phyloP scores from a whole-genome alignment of 2,888 invertebrate species.

The Cephonodes hylas region DNA sequence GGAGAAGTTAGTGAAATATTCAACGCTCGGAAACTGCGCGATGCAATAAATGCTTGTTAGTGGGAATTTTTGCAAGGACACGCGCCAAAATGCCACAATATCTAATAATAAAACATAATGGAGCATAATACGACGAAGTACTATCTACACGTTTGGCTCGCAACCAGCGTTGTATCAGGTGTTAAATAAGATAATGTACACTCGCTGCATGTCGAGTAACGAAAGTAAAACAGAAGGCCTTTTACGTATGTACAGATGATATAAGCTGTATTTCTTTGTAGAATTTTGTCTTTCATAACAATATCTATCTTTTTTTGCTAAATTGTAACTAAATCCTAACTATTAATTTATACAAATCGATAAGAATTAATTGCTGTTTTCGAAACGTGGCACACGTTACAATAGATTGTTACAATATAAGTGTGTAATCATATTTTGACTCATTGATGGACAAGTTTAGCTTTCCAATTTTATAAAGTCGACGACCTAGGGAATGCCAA shows the following conservation, averaged over 20 bases:
- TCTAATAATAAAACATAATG: neutral
- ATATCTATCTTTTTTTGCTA: no score
- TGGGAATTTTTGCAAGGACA: neutral
- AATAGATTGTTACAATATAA: no score
- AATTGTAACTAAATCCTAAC: no score
- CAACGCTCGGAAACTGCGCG: neutral
- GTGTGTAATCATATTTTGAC: no score
- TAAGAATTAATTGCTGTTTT: no score
- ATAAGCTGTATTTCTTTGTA: no score
- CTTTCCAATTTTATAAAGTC: no score
- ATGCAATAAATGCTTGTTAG: neutral
- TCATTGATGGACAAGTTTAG: no score
- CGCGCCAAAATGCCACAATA: neutral
- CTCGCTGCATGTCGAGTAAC: neutral
- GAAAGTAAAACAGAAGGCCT: neutral
- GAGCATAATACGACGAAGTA: neutral
- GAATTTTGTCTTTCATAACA: no score
- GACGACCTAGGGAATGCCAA: no score
- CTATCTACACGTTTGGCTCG: neutral
- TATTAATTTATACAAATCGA: no score
- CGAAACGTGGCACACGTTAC: no score
- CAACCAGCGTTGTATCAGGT: neutral
- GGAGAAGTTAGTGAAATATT: neutral
- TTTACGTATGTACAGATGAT: neutral
- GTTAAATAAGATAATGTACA: neutral